phyloP scores from a whole-genome alignment of 2,888 invertebrate species.

The Agriopis marginaria region DNA sequence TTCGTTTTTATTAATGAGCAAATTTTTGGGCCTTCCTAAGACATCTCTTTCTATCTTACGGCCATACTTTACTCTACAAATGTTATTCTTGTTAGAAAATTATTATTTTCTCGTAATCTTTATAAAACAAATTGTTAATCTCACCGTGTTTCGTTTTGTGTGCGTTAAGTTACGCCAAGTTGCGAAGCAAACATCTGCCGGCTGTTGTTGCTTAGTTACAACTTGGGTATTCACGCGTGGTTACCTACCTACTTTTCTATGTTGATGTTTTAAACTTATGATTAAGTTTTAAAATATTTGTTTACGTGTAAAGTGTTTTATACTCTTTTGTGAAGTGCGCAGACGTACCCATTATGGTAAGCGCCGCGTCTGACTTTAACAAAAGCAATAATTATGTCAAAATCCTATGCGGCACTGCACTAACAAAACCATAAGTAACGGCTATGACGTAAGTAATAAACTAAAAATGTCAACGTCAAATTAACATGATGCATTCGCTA shows the following conservation, averaged over 20 bases:
- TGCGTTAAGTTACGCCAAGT: constrained; percentile 18
- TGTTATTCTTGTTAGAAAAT: constrained; percentile 6
- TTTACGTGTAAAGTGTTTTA: too few relatives aligned
- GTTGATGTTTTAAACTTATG: neutral
- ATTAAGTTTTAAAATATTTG: neutral
- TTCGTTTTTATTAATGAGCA: too few relatives aligned
- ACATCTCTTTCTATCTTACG: neutral
- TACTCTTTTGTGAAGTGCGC: too few relatives aligned
- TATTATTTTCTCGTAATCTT: constrained; percentile 4
- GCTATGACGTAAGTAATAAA: too few relatives aligned
- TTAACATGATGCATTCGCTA: too few relatives aligned
- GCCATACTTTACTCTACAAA: neutral
- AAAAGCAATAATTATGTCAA: too few relatives aligned
- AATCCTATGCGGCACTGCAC: too few relatives aligned
- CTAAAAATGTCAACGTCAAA: too few relatives aligned
- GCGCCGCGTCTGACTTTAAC: too few relatives aligned
- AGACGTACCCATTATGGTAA: too few relatives aligned
- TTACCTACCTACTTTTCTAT: constrained; percentile 3
- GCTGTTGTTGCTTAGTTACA: constrained; percentile 41
- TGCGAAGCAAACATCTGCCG: constrained; percentile 35
- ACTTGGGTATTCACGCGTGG: constrained; percentile 39
- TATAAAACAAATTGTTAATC: constrained; percentile 18
- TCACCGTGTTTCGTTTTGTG: neutral
- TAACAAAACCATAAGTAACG: too few relatives aligned
- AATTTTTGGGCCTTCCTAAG: too few relatives aligned